Evolutionary conservation across 2,888 invertebrate genomes (phyloP), one percentile per base, ranked within the genome.

Genomic region (Eilema depressum): DNA sequence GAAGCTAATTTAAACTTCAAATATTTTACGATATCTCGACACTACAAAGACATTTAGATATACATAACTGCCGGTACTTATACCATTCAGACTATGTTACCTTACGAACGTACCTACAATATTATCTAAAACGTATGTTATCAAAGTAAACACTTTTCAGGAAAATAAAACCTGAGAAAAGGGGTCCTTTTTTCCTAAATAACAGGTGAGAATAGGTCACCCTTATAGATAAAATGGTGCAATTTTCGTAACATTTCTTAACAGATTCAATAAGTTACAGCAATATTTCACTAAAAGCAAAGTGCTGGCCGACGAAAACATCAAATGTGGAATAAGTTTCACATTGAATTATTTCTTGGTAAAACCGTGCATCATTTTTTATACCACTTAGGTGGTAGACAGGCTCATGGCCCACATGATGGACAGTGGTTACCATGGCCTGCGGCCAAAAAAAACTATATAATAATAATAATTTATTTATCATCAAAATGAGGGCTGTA

Each of bases 191-290:
- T 20, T 53, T 10, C 53, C 10, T 41, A 25, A 61, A 60, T 4
- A 25, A n/a, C 28, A 26, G 11, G 20, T 41, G 56, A 3, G 3
- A 59, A 41, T 26, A 66, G 14, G 62, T 68, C 61, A 62, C 33
- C 33, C 62, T 23, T 33, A n/a, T 56, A 59, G 37, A 57, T 69
- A 69, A 70, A 69, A 69, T 23, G 73, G 68, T 74, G 69, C 72
- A 79, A 71, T 80, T 81, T 79, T 78, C 73, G 73, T 66, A 82
- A 85, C 81, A 83, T 83, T 84, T 79, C 83, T 71, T 75, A 81
- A 88, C 84, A 89, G 85, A 92, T 91, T 90, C 86, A 88, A 92
- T 92, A 89, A 86, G 85, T 86, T 85, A 84, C 78, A 79, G 76
- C 69, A 80, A 76, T 79, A 78, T 78, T 75, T 79, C 79, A 82